Conservation (phyloP, 2,113 vertebrate species). For the Callospermophilus lateralis region DNA sequence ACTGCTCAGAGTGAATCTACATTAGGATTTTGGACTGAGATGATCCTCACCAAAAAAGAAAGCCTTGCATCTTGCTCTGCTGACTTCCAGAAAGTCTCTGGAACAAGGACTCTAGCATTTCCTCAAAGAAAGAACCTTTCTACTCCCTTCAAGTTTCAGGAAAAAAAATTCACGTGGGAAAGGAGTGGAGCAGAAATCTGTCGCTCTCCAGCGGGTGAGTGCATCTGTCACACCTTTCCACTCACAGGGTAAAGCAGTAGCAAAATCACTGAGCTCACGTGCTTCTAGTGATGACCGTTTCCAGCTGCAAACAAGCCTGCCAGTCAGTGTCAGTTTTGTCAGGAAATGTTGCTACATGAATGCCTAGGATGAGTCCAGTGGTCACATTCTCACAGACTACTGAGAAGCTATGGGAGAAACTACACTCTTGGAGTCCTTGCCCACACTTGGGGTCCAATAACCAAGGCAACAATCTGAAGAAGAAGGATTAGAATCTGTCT, state of each 20-base stretch:
- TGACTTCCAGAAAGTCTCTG: not conserved
- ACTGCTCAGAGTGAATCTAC: not conserved
- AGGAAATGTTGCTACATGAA: conserved; percentile 49
- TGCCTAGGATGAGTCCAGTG: not conserved
- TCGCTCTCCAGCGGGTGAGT: not conserved
- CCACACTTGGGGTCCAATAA: not conserved
- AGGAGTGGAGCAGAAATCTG: not conserved
- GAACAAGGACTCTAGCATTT: not conserved
- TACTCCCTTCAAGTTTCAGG: not conserved
- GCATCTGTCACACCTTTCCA: not conserved
- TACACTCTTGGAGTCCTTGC: not conserved
- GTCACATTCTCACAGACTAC: not conserved
- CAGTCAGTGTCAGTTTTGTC: conserved; percentile 20
- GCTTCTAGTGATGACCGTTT: not conserved
- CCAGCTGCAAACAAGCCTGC: conserved; percentile 42
- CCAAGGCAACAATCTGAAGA: not conserved
- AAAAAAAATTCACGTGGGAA: conserved; percentile 21
- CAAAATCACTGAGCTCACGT: not conserved
- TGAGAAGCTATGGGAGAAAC: conserved; percentile 43
- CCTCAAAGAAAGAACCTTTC: conserved; percentile 31
- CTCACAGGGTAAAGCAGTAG: not conserved
- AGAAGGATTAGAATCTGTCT: not conserved
- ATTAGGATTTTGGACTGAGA: not conserved
- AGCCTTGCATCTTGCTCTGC: not conserved
- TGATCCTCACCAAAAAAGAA: not conserved